Evolutionary conservation across 2,888 invertebrate genomes (phyloP).

Genomic region (Trichogramma evanescens): DNA sequence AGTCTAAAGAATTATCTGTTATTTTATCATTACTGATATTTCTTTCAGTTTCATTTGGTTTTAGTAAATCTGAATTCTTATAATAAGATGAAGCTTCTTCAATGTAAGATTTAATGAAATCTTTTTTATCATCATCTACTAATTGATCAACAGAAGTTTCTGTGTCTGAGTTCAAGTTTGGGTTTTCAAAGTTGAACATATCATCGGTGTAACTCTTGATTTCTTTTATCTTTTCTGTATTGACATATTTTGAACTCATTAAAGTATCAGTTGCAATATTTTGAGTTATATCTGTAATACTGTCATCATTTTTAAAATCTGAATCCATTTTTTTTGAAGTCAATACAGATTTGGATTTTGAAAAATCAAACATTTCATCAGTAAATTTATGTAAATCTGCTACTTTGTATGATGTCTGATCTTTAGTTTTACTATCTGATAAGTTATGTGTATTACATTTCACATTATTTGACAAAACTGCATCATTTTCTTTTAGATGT

Average conservation of each 20-base stretch:
- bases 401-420: not conserved
- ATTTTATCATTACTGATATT: not conserved
- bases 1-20: not conserved
- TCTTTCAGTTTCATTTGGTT: too few species aligned
- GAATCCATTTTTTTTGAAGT: too few species aligned
- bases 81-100: too few species aligned
- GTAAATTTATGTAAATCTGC: not conserved
- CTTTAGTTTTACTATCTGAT: not conserved
- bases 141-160: not conserved
- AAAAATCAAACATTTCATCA: not conserved
- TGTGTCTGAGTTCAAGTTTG: not conserved
- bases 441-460: too few species aligned
- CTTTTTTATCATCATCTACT: not conserved
- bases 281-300: not conserved
- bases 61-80: too few species aligned
- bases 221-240: not conserved
- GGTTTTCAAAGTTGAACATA: constrained; percentile 5
- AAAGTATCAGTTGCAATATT: not conserved
- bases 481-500: too few species aligned
- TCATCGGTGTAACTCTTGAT: constrained; percentile 1
- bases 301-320: not conserved
- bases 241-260: not conserved
- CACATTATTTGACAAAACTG: too few species aligned
- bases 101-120: not conserved
- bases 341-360: not conserved